Conservation (phyloP, 2,113 vertebrate species). For the Oryzias woworae region DNA sequence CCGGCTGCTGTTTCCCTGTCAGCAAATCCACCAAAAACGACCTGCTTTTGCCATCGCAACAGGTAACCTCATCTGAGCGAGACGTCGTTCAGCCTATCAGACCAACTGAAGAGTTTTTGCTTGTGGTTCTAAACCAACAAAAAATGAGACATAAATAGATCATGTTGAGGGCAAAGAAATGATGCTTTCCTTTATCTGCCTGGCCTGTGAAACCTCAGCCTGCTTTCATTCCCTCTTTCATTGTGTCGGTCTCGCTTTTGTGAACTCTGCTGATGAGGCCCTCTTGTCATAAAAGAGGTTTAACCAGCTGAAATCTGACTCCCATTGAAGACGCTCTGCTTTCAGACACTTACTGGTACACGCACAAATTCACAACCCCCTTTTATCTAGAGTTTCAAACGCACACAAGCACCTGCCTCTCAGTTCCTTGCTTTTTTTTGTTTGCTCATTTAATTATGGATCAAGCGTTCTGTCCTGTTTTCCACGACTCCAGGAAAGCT, state of each 20-base stretch:
- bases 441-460: background rate
- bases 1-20: slow-evolving; percentile 33
- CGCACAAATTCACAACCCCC: slow-evolving; percentile 22
- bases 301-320: slow-evolving; percentile 71
- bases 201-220: slow-evolving; percentile 74
- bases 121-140: slow-evolving; percentile 54
- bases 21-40: slow-evolving; percentile 31
- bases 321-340: slow-evolving; percentile 56
- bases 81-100: slow-evolving; percentile 57
- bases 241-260: slow-evolving; percentile 73
- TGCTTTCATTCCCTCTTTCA: slow-evolving; percentile 69
- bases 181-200: slow-evolving; percentile 72
- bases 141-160: slow-evolving; percentile 48
- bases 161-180: slow-evolving; percentile 24
- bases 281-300: slow-evolving; percentile 65
- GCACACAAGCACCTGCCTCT: background rate
- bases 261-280: slow-evolving; percentile 60
- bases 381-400: slow-evolving; percentile 23
- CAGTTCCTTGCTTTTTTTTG: background rate
- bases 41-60: slow-evolving; percentile 1
- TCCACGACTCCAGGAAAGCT: no score
- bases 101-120: slow-evolving; percentile 53
- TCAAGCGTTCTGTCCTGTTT: no score
- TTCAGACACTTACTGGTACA: slow-evolving; percentile 13
- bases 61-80: slow-evolving; percentile 36